Evolutionary conservation across 2,797 vertebrate species (phyloP).

Genomic region (Enteromius viviparus): DNA sequence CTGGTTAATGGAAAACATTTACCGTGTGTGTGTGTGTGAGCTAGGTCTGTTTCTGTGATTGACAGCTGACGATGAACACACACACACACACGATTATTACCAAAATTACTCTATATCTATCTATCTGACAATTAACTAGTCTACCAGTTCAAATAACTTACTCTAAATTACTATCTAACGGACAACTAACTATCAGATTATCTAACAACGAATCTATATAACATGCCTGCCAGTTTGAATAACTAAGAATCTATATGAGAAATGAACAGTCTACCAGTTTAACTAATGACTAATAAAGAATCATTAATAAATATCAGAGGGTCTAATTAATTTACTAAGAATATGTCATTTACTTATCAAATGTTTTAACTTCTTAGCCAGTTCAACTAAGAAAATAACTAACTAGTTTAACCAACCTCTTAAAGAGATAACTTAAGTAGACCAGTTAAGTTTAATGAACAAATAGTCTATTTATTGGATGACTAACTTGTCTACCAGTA

Average conservation of each 20-base stretch:
- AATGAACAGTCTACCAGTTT: neutral
- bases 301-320: neutral
- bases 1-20: neutral
- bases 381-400: neutral
- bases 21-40: neutral
- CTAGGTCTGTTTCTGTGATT: neutral
- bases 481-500: neutral
- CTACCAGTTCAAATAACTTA: neutral
- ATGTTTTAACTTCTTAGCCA: neutral
- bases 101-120: neutral
- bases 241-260: neutral
- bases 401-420: neutral
- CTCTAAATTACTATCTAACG: neutral
- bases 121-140: neutral
- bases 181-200: neutral
- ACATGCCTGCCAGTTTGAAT: neutral
- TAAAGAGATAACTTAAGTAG: neutral
- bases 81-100: too few species aligned
- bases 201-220: neutral
- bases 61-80: neutral
- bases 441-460: neutral
- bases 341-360: neutral
- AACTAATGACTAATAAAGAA: neutral
- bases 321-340: neutral
- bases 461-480: neutral